phyloP scores from a whole-genome alignment of 2,113 vertebrate genomes.

The Myxocyprinus asiaticus region DNA sequence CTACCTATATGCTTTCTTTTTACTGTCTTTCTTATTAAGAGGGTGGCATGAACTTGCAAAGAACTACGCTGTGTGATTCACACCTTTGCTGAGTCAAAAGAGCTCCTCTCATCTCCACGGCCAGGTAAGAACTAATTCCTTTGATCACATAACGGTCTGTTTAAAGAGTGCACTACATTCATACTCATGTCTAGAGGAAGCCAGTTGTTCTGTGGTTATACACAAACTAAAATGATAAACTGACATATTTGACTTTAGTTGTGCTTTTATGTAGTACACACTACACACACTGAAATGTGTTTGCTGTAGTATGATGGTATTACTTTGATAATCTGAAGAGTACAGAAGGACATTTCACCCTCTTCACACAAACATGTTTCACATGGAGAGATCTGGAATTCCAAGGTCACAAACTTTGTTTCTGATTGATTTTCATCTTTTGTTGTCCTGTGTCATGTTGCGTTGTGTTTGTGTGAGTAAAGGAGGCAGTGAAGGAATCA shows the following conservation, averaged over 20 bases:
- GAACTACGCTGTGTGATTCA: conserved; percentile 5
- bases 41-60: conserved; percentile 17
- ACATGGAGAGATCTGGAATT: background rate
- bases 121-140: conserved; percentile 20
- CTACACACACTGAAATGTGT: background rate
- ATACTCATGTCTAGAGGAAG: background rate
- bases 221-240: background rate
- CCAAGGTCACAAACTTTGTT: conserved; percentile 17
- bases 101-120: background rate
- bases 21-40: background rate
- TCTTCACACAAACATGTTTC: too few species aligned
- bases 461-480: too few species aligned
- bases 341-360: background rate
- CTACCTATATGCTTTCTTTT: background rate
- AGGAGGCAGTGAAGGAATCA: too few species aligned
- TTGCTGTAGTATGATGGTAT: background rate
- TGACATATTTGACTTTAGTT: background rate
- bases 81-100: conserved; percentile 28
- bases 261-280: background rate
- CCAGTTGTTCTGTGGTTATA: background rate
- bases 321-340: conserved; percentile 1
- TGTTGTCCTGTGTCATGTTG: too few species aligned
- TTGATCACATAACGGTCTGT: background rate
- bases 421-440: background rate
- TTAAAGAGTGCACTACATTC: background rate